Base-by-base conservation (phyloP, 2,797 vertebrate species). In the Pseudopleuronectes americanus region DNA sequence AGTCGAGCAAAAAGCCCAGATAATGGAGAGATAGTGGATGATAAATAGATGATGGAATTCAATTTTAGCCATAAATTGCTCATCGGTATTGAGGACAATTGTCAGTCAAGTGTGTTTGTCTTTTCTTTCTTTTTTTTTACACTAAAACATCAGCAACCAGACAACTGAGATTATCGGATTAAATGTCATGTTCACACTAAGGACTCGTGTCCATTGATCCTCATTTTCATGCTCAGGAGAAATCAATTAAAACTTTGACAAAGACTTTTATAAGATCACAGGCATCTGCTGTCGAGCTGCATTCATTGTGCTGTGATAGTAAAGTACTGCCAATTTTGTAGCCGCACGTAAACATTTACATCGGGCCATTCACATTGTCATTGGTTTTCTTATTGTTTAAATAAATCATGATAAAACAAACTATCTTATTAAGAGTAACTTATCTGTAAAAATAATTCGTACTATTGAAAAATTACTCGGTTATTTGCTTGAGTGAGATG, bases 1-100 rank as follows among this genome's bases (percentile, higher is more conserved):
- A 91, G 87, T 43, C 68, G 88, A 87, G 87, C 89, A 89, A 88
- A 89, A 89, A 91, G 73, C 74, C 81, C 85, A 90, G 89, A 92
- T 92, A 92, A 93, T 92, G 88, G 89, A 92, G 87, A 77, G 79
- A 89, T 90, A 86, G 83, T 67, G 80, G 80, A 84, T 85, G 80
- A 91, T 84, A 86, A 89, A 89, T 84, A 90, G 84, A 87, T 89
- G 83, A 89, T 90, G 81, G 66, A 84, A 87, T 73, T 71, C 68
- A 80, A 78, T 78, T 91, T 81, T 84, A 80, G 66, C 59, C 76
- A 77, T 81, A 84, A 84, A 90, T 84, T 79, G 48, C 75, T 69
- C 64, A 79, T 72, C 51, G 83, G 88, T 71, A 86, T 43, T 33
- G 23, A 78, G 22, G 3, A 21, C 49, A 51, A 78, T 61, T 21